phyloP scores from a whole-genome alignment of 2,797 vertebrate species.

The Muraenolepis orangiensis region DNA sequence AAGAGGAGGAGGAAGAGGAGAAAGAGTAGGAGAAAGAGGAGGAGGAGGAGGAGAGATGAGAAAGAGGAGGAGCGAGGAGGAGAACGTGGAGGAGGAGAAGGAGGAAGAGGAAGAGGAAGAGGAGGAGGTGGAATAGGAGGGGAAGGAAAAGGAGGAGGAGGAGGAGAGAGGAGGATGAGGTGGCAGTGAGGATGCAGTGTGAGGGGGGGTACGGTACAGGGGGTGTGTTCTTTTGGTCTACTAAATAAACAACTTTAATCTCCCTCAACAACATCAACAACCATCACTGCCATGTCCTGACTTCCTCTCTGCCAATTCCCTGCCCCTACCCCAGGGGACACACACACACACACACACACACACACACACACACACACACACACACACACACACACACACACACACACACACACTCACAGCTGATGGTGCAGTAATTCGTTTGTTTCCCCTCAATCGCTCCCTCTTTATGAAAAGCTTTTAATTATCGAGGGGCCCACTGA shows the following conservation, averaged over 20 bases:
- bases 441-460: conserved; percentile 42
- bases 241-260: not conserved
- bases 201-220: not conserved
- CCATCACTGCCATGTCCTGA: not conserved
- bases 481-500: conserved; percentile 55
- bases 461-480: conserved; percentile 45
- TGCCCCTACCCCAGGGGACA: not conserved
- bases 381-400: conserved; percentile 1
- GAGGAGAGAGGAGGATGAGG: not conserved
- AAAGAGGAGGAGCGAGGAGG: not conserved
- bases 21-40: not conserved
- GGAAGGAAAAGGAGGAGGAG: not conserved
- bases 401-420: conserved; percentile 1
- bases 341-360: not conserved
- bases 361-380: conserved; percentile 1
- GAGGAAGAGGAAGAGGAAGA: not conserved
- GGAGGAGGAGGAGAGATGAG: not conserved
- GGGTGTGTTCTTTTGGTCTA: not conserved
- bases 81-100: not conserved
- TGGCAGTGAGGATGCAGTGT: not conserved
- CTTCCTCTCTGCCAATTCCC: not conserved
- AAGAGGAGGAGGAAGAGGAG: not conserved
- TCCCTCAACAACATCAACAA: not conserved
- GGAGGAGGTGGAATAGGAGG: not conserved
- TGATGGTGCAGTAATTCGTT: conserved; percentile 41